These are phyloP conservation scores for Poeciliopsis paucimaculata DNA, from an alignment of 2,797 vertebrate genomes.

Conservation along the genomic window DNA sequence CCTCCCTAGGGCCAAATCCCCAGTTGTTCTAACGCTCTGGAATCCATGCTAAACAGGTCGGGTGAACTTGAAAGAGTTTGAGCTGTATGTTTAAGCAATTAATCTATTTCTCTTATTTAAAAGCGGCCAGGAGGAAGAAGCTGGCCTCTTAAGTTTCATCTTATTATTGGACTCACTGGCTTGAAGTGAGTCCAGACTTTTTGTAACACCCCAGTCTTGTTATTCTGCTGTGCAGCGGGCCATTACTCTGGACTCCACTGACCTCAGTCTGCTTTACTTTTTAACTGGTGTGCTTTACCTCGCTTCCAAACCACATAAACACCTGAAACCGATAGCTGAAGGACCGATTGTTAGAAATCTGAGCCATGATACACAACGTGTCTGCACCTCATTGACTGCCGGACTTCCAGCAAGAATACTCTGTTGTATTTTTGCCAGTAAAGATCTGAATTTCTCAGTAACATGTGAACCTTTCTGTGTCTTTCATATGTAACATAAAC, in stretches of 20 bases:
- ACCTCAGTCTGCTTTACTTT: constrained; percentile 18
- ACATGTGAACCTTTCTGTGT: constrained; percentile 20
- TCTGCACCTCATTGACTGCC: constrained; percentile 13
- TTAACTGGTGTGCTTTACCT: constrained; percentile 25
- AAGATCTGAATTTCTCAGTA: constrained; percentile 1
- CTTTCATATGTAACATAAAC: constrained; percentile 15
- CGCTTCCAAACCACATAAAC: constrained; percentile 12
- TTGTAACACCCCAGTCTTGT: constrained; percentile 1
- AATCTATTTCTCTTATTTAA: neutral
- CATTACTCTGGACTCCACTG: constrained; percentile 36
- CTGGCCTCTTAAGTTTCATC: neutral
- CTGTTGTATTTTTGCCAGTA: constrained; percentile 11
- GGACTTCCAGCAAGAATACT: constrained; percentile 19
- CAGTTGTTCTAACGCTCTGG: constrained; percentile 8
- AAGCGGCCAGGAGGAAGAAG: constrained; percentile 1
- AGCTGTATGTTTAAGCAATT: neutral
- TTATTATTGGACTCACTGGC: neutral
- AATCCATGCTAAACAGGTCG: constrained; percentile 4
- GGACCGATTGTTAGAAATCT: constrained; percentile 36
- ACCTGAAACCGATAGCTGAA: constrained; percentile 23
- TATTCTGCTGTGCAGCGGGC: constrained; percentile 20
- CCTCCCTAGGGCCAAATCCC: constrained; percentile 9
- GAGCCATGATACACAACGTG: constrained; percentile 35
- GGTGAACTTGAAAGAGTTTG: neutral
- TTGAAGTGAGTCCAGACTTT: constrained; percentile 12